phyloP scores from a whole-genome alignment of 2,113 vertebrate species.

The Gorsachius goisagi region DNA sequence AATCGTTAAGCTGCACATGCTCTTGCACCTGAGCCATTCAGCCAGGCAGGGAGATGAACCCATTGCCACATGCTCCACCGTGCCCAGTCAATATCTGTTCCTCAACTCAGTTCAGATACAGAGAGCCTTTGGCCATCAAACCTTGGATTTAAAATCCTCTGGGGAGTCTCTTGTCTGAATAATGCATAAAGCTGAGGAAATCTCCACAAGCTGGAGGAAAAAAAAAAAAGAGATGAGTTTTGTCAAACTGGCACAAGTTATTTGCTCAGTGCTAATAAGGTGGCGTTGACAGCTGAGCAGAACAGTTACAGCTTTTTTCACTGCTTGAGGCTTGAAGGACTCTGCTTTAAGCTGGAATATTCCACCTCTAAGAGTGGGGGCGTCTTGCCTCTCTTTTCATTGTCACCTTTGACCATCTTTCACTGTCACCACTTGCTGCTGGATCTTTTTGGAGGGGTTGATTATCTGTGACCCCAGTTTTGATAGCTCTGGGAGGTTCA shows the following conservation, averaged over 20 bases:
- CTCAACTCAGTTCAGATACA: neutral
- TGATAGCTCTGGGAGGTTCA: neutral
- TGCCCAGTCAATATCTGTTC: neutral
- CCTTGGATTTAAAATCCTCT: neutral
- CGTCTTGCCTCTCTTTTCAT: neutral
- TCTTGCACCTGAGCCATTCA: neutral
- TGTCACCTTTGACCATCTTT: neutral
- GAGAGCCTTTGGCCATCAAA: neutral
- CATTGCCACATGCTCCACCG: neutral
- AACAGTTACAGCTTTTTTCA: neutral
- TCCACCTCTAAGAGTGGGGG: neutral
- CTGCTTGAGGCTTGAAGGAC: neutral
- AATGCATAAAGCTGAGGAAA: neutral
- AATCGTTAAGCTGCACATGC: neutral
- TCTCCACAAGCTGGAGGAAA: neutral
- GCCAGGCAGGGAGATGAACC: neutral
- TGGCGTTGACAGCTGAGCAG: neutral
- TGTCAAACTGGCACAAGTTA: neutral
- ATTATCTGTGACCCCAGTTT: neutral
- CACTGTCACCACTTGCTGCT: neutral
- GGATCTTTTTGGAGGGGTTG: neutral
- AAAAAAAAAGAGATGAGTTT: neutral
- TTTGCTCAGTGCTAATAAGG: conserved; percentile 10
- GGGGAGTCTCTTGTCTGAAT: neutral
- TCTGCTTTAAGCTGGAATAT: neutral